phyloP scores from a whole-genome alignment of 2,888 invertebrate genomes.

The Monoplex corrugatus region DNA sequence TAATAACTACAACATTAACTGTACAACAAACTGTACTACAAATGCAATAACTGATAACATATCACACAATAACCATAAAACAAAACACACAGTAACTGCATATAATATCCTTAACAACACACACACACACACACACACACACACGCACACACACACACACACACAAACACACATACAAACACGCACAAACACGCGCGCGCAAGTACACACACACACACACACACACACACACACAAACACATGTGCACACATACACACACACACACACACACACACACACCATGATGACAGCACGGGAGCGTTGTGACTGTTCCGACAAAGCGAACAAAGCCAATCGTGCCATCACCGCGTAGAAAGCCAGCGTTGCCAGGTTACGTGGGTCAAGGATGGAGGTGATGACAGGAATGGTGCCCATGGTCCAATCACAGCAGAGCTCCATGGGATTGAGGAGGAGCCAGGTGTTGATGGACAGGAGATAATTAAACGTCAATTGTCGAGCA shows the following conservation, averaged over 20 bases:
- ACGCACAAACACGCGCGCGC: background rate
- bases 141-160: background rate
- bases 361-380: conserved; percentile 90
- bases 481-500: conserved; percentile 93
- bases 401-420: conserved; percentile 98
- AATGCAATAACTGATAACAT: no score
- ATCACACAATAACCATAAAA: no score
- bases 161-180: no score
- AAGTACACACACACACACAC: background rate
- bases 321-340: conserved; percentile 70
- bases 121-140: no score
- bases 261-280: conserved; percentile 77
- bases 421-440: conserved; percentile 96
- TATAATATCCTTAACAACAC: no score
- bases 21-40: no score
- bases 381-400: conserved; percentile 91
- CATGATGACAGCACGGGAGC: conserved; percentile 87
- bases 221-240: background rate
- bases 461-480: conserved; percentile 95
- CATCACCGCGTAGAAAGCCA: conserved; percentile 86
- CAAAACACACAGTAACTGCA: no score
- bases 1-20: no score
- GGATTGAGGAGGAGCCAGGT: conserved; percentile 94
- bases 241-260: background rate
- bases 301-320: conserved; percentile 64